Evolutionary conservation across 2,113 vertebrate species (phyloP).

Genomic region (Trogon surrucura): DNA sequence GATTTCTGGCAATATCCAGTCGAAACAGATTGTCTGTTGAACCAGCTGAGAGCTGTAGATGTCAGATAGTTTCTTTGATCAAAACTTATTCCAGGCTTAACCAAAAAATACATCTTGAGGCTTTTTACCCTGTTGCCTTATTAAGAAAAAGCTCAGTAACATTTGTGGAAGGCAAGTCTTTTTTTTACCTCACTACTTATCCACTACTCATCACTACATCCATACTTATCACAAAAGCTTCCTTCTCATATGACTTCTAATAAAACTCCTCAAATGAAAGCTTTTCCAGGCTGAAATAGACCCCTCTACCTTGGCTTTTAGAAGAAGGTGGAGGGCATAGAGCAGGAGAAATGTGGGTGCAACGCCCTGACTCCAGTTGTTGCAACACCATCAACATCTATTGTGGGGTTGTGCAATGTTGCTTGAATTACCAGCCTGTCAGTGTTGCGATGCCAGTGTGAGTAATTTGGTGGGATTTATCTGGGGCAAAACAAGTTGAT

Average conservation of each 20-base stretch:
- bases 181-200: background rate
- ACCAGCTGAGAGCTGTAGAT: background rate
- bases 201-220: too few species aligned
- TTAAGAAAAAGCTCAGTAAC: background rate
- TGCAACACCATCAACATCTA: background rate
- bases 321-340: background rate
- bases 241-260: background rate
- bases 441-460: accelerated
- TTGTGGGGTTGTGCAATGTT: background rate
- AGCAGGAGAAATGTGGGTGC: background rate
- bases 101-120: background rate
- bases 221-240: background rate
- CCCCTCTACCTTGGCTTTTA: background rate
- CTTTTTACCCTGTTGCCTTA: background rate
- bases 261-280: background rate
- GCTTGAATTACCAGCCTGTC: background rate
- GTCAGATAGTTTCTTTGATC: background rate
- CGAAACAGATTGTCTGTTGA: background rate
- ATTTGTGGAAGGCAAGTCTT: background rate
- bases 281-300: background rate
- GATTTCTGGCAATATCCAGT: background rate
- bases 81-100: background rate
- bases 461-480: background rate
- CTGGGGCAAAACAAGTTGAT: background rate
- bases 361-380: background rate